These are phyloP conservation scores for Gila robusta DNA, from an alignment of 2,797 vertebrate species.

Conservation along the genomic window DNA sequence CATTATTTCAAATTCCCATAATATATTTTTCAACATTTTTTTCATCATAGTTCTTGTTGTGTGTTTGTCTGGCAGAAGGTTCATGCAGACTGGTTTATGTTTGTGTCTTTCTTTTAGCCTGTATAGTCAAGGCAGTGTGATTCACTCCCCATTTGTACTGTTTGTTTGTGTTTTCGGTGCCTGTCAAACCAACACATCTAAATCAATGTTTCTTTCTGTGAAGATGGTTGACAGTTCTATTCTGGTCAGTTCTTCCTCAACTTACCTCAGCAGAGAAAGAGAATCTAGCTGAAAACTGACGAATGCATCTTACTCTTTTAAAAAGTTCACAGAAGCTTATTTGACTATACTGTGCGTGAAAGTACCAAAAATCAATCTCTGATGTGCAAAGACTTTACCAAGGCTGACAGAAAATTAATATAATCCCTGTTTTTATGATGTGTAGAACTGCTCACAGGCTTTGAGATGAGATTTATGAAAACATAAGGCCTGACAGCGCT, in stretches of 20 bases:
- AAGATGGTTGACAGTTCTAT: slow-evolving; percentile 15
- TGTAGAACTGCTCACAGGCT: slow-evolving; percentile 52
- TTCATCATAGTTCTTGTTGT: not conserved
- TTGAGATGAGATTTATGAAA: slow-evolving; percentile 58
- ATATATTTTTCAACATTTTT: not conserved
- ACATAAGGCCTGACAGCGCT: slow-evolving; percentile 47
- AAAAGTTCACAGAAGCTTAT: slow-evolving; percentile 65
- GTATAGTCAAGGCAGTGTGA: slow-evolving; percentile 17
- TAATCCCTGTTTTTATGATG: slow-evolving; percentile 70
- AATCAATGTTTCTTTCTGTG: slow-evolving; percentile 3
- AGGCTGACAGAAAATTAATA: slow-evolving; percentile 71
- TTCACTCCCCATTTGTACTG: not conserved
- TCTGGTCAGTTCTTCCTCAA: slow-evolving; percentile 16
- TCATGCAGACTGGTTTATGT: not conserved
- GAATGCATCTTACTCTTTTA: slow-evolving; percentile 32
- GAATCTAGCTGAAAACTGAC: slow-evolving; percentile 1
- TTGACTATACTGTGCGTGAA: slow-evolving; percentile 60
- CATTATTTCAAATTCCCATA: not conserved
- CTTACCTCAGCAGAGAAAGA: not conserved
- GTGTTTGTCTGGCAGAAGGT: not conserved
- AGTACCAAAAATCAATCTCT: slow-evolving; percentile 70
- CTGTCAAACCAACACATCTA: slow-evolving; percentile 17
- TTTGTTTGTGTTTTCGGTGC: slow-evolving; percentile 11
- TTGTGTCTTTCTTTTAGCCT: not conserved
- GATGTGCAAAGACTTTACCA: slow-evolving; percentile 60